Percentiles rank a stretch among this genome's conserved stretches.
Evolutionary conservation across 2,113 vertebrate genomes (phyloP).

Genomic region (Cercopithecus mona): DNA sequence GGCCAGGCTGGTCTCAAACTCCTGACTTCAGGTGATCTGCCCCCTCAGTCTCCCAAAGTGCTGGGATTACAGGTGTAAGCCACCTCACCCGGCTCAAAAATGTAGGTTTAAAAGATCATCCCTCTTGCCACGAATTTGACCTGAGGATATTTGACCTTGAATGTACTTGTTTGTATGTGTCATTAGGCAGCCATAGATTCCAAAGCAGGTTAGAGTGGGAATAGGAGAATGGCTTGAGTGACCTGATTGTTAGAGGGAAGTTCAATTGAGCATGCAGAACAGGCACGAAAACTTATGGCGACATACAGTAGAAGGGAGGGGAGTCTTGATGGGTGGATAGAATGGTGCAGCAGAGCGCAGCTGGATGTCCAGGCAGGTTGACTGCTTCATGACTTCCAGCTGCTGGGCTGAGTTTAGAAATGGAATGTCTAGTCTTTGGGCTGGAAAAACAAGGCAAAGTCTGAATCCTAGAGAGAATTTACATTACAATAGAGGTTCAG

Average conservation of each 20-base stretch:
- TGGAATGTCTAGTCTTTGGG: not conserved
- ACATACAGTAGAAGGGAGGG: not conserved
- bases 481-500: not conserved
- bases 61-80: too few relatives aligned
- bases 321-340: not conserved
- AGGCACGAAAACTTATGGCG: not conserved
- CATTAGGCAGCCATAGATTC: not conserved
- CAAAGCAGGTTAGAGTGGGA: conserved; percentile 28
- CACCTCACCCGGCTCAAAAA: too few relatives aligned
- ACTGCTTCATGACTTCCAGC: not conserved
- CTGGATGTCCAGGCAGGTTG: not conserved
- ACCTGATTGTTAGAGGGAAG: not conserved
- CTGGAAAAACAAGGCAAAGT: not conserved
- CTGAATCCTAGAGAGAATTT: not conserved
- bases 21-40: too few relatives aligned
- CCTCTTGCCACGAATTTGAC: conserved; percentile 45
- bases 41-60: too few relatives aligned
- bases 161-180: conserved; percentile 30
- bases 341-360: not conserved
- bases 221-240: not conserved
- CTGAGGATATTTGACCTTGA: conserved; percentile 14
- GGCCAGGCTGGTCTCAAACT: too few relatives aligned
- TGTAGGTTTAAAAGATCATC: conserved; percentile 47
- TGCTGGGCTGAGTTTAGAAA: not conserved
- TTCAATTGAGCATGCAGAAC: not conserved